A percentile compares a stretch with the other conserved stretches of the same genome.
These are phyloP conservation scores for Chrysochloris asiatica DNA, from an alignment of 2,113 vertebrate species.

Conservation along the genomic window DNA sequence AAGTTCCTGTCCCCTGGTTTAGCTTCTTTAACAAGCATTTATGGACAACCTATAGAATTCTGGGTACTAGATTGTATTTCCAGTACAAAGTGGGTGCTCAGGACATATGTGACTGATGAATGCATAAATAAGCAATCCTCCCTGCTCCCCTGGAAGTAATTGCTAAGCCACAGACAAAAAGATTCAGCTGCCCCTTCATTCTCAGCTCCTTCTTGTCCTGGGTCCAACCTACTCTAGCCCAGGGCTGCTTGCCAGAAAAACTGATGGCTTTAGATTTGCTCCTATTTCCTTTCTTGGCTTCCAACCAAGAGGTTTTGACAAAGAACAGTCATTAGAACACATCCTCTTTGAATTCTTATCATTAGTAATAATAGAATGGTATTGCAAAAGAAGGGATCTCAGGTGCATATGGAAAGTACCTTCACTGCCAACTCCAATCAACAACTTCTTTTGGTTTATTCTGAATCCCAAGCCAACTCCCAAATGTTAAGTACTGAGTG, in stretches of 20 bases:
- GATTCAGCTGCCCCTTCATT: not conserved
- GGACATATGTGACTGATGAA: not conserved
- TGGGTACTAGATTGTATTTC: not conserved
- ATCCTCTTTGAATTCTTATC: conserved; percentile 19
- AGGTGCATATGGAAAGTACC: not conserved
- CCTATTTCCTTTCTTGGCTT: conserved; percentile 48
- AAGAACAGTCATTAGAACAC: conserved; percentile 55
- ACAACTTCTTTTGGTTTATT: conserved; percentile 24
- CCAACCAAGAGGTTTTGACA: conserved; percentile 51
- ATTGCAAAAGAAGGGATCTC: conserved; percentile 16
- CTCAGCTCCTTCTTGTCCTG: not conserved
- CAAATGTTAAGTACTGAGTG: not conserved
- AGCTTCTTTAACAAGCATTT: not conserved
- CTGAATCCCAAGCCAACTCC: not conserved
- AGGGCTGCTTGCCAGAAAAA: not conserved
- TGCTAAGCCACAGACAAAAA: not conserved
- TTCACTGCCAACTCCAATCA: not conserved
- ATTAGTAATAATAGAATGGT: not conserved
- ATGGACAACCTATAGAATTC: not conserved
- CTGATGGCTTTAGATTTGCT: not conserved
- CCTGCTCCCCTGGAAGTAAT: not conserved
- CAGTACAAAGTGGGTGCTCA: not conserved
- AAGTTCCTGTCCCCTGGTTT: not conserved
- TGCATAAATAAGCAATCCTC: not conserved
- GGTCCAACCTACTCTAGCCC: not conserved